Conservation (phyloP, 2,888 invertebrate genomes). For the Tinea trinotella region DNA sequence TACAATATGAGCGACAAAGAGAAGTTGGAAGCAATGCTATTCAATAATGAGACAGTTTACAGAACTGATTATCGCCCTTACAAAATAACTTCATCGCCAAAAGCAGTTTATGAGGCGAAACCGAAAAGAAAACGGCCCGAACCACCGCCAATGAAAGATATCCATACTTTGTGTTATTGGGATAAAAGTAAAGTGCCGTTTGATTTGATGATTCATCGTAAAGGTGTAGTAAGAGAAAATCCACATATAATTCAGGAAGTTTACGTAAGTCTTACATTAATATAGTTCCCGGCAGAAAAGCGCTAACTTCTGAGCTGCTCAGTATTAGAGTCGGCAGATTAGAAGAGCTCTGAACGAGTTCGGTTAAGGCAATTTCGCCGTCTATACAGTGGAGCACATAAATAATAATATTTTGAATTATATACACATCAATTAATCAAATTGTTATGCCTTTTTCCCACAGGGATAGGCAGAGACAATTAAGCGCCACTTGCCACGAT, state of each 20-base stretch:
- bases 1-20: conserved; percentile 15
- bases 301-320: too few relatives aligned
- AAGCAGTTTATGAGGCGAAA: conserved; percentile 30
- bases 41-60: conserved; percentile 35
- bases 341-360: too few relatives aligned
- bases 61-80: conserved; percentile 31
- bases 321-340: too few relatives aligned
- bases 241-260: conserved; percentile 27
- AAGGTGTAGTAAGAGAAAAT: conserved; percentile 31
- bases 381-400: too few relatives aligned
- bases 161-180: conserved; percentile 36
- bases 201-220: conserved; percentile 31
- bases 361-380: too few relatives aligned
- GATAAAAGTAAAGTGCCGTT: conserved; percentile 33
- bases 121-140: conserved; percentile 19
- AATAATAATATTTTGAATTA: too few relatives aligned
- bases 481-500: too few relatives aligned
- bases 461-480: too few relatives aligned
- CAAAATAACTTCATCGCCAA: conserved; percentile 25
- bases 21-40: conserved; percentile 30
- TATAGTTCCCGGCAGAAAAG: too few relatives aligned
- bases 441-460: too few relatives aligned
- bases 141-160: conserved; percentile 31
- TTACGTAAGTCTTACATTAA: conserved; percentile 9
- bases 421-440: too few relatives aligned